Evolutionary conservation across 2,797 vertebrate genomes (phyloP).

Genomic region (Poecilia wingei): DNA sequence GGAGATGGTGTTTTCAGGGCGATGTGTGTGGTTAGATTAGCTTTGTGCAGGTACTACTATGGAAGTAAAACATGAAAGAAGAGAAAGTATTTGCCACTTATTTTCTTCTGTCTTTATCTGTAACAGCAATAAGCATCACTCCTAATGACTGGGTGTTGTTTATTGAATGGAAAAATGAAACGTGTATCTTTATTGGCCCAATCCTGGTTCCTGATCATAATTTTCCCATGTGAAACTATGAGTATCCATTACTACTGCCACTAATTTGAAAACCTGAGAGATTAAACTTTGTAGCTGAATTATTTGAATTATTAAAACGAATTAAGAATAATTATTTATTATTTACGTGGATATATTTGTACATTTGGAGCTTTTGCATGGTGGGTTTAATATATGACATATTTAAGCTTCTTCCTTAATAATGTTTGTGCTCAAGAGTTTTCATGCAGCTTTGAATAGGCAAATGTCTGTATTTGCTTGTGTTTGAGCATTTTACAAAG

Average conservation of each 20-base stretch:
- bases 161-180: background rate
- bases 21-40: background rate
- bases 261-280: background rate
- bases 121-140: background rate
- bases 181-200: background rate
- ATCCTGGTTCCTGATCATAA: background rate
- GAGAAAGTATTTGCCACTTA: background rate
- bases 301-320: background rate
- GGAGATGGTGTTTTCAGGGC: background rate
- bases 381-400: background rate
- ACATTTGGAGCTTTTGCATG: background rate
- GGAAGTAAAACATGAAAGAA: background rate
- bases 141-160: background rate
- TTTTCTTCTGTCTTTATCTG: background rate
- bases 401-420: too few relatives aligned
- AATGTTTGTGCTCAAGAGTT: background rate
- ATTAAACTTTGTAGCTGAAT: background rate
- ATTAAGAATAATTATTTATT: background rate
- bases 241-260: background rate
- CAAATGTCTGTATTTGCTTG: conserved; percentile 21
- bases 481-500: conserved; percentile 44
- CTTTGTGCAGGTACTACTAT: background rate
- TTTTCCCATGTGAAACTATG: background rate
- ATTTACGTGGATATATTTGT: background rate
- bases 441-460: conserved; percentile 1